Percentiles rank a stretch among this genome's conserved stretches.
Evolutionary conservation across 2,797 vertebrate species (phyloP).

Genomic region (Gobionotothen gibberifrons): DNA sequence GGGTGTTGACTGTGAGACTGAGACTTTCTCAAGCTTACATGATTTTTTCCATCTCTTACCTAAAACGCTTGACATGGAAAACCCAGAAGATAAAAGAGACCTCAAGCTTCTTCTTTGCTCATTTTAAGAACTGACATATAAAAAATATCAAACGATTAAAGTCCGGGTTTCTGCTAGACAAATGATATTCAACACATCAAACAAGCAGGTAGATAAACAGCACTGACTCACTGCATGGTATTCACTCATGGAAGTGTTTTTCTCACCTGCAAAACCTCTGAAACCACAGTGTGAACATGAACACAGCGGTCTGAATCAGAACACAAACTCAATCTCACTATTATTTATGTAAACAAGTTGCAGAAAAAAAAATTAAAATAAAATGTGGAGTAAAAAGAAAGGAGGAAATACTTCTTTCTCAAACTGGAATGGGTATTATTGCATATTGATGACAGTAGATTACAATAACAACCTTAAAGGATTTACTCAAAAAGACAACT

Average conservation of each 20-base stretch:
- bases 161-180: background rate
- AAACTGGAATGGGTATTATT: background rate
- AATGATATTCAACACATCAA: background rate
- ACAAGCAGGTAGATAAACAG: background rate
- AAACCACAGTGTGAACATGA: conserved; percentile 21
- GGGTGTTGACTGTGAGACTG: conserved; percentile 1
- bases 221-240: background rate
- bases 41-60: conserved; percentile 68
- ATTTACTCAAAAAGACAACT: background rate
- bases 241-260: background rate
- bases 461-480: background rate
- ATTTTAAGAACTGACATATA: conserved; percentile 15
- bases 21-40: conserved; percentile 33
- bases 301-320: background rate
- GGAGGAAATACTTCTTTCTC: background rate
- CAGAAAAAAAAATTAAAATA: too few species aligned
- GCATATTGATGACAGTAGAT: too few species aligned
- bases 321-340: background rate
- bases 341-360: conserved; percentile 6
- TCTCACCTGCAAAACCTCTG: background rate
- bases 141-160: conserved; percentile 1
- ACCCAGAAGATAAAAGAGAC: conserved; percentile 63
- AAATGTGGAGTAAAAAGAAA: background rate
- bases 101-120: conserved; percentile 14
- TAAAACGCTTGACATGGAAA: conserved; percentile 64